Evolutionary conservation across 2,113 vertebrate species (phyloP), one percentile per base, ranked within the genome.

Genomic region (Lophotis ruficrista): DNA sequence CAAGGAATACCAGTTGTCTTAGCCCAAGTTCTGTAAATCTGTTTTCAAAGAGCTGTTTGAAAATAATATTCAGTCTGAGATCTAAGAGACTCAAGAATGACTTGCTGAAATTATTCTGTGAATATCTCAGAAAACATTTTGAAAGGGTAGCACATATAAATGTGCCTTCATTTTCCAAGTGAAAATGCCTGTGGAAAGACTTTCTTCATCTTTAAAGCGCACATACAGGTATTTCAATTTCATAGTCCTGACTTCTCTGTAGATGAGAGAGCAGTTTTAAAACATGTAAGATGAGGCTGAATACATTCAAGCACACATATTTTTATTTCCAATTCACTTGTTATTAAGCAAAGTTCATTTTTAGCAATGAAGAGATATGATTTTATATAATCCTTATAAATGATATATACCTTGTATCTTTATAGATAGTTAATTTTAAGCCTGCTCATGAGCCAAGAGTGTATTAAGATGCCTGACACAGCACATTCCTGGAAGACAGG

Each of bases 101-200:
- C 56, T 94, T 81, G 24, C 37, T 83, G 64, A 93, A 96, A 93
- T 92, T 83, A 92, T 83, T 68, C 79, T 54, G 25, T 70, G 83
- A 92, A 83, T 72, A 73, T 73, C 79, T 95, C 90, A 47, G 79
- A 94, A 94, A 88, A 88, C 35, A 43, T 88, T 96, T 90, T 93
- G 76, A 93, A 95, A 64, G 51, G 45, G 45, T 56, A 73, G n/a
- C 43, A 77, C 31, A 33, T 75, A 86, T 23, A 94, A 80, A 93
- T 47, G n/a, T 0, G 2, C 87, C 35, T 90, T 77, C 66, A 78
- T 92, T 95, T 96, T 77, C 84, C 62, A 72, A 87, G 57, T 15
- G 73, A 87, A 87, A 93, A 89, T 73, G 73, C 77, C 71, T 38
- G n/a, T 1, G 0, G 85, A 90, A 86, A 85, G 37, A 80, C 30